Evolutionary conservation across 1,140 invertebrate genomes (phyloP).

Genomic region (Scaptomyza pallida): DNA sequence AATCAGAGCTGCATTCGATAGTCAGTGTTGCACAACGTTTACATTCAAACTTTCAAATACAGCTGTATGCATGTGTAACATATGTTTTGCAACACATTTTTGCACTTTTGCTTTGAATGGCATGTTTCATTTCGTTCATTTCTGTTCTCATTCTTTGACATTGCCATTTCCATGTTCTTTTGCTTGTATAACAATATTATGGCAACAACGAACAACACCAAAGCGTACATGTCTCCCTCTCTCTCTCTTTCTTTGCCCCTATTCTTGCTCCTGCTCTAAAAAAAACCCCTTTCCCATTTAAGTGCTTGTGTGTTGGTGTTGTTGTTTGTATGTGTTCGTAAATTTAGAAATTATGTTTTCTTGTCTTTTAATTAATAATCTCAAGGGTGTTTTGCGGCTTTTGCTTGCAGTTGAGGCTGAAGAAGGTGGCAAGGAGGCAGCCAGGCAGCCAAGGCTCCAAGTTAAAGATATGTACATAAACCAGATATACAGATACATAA

Average conservation of each 20-base stretch:
- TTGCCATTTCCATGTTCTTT: constrained; percentile 1
- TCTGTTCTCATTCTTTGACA: background rate
- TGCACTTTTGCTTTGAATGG: background rate
- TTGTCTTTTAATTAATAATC: constrained; percentile 82
- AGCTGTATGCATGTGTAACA: too few relatives aligned
- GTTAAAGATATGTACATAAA: constrained; percentile 1
- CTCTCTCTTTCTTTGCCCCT: too few relatives aligned
- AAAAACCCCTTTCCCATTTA: background rate
- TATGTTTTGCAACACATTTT: background rate
- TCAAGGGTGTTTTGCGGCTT: constrained; percentile 59
- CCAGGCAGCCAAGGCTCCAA: constrained; percentile 28
- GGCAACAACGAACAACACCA: constrained; percentile 2
- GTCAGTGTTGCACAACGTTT: background rate
- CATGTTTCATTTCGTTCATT: background rate
- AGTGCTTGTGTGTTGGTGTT: constrained; percentile 17
- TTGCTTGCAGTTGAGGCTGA: constrained; percentile 8
- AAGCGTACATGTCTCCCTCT: background rate
- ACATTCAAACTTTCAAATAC: background rate
- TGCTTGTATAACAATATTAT: constrained; percentile 19
- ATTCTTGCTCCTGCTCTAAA: too few relatives aligned
- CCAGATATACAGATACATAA: background rate
- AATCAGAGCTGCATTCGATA: too few relatives aligned
- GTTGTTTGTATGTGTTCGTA: constrained; percentile 41
- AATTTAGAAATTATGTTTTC: constrained; percentile 80
- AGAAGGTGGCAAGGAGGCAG: background rate